These are phyloP conservation scores for Melangyna quadrimaculata DNA, from an alignment of 2,888 invertebrate species.

Conservation along the genomic window DNA sequence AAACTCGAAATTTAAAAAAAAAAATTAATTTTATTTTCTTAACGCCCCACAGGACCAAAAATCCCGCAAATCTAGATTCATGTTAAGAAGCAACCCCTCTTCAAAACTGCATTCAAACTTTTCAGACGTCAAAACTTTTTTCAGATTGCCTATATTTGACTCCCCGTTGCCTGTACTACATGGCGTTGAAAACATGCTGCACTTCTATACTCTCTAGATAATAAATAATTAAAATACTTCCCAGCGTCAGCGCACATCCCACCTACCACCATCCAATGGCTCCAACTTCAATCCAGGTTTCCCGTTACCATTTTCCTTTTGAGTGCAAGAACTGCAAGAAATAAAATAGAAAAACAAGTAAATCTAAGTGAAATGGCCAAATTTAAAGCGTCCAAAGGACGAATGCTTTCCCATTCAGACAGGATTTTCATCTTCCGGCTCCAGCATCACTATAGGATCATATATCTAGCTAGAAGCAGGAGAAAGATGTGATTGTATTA, in stretches of 20 bases:
- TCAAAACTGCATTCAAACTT: too few relatives aligned
- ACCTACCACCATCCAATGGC: background rate
- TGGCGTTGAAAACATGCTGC: slow-evolving; percentile 43
- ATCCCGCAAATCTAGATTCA: too few relatives aligned
- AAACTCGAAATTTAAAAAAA: too few relatives aligned
- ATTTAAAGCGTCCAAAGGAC: slow-evolving; percentile 45
- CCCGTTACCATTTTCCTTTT: slow-evolving; percentile 3
- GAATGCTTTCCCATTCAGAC: slow-evolving; percentile 33
- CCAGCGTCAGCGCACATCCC: background rate
- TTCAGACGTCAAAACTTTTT: too few relatives aligned
- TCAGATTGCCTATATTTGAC: too few relatives aligned
- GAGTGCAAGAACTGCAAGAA: background rate
- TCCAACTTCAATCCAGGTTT: background rate
- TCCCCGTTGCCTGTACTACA: too few relatives aligned
- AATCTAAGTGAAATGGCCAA: slow-evolving; percentile 36
- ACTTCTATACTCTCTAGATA: slow-evolving; percentile 33
- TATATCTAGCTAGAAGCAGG: background rate
- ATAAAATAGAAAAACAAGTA: background rate
- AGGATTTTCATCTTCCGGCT: slow-evolving; percentile 44
- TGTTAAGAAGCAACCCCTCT: too few relatives aligned
- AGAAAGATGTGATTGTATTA: slow-evolving; percentile 16
- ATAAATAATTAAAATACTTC: slow-evolving; percentile 67
- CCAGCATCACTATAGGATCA: background rate
- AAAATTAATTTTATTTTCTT: too few relatives aligned
- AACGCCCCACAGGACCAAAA: too few relatives aligned